Conservation (phyloP, 2,888 invertebrate genomes). For the Ectemnius lituratus region DNA sequence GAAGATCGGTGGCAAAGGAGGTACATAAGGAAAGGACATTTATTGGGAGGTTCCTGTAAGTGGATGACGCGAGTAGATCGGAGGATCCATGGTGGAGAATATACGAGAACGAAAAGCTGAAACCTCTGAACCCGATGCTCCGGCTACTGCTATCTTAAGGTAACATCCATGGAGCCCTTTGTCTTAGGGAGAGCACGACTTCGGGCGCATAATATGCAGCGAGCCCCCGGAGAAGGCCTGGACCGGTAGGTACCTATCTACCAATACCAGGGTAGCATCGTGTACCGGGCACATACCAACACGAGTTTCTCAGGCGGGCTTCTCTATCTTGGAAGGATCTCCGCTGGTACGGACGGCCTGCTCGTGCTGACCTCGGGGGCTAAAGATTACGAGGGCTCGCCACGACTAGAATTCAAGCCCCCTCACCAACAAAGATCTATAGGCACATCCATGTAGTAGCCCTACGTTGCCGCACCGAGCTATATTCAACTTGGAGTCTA, state of each 20-base stretch:
- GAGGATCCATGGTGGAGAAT: conserved; percentile 14
- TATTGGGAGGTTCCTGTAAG: too few species aligned
- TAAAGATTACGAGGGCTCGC: conserved; percentile 73
- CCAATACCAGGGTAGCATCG: conserved; percentile 50
- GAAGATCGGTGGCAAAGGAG: too few species aligned
- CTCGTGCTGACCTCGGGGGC: conserved; percentile 72
- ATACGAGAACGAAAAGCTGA: conserved; percentile 20
- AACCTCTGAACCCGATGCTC: conserved; percentile 35
- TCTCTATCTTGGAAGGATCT: conserved; percentile 65
- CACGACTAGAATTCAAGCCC: conserved; percentile 67
- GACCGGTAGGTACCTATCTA: conserved; percentile 46
- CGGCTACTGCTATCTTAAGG: conserved; percentile 45
- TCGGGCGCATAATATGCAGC: conserved; percentile 62
- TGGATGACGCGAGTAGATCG: too few species aligned
- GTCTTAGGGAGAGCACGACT: conserved; percentile 63
- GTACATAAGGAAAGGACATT: too few species aligned
- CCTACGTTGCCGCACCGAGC: conserved; percentile 5
- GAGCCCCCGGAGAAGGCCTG: conserved; percentile 44
- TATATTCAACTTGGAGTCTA: conserved; percentile 36
- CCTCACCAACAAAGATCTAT: conserved; percentile 33
- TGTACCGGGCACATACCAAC: conserved; percentile 53
- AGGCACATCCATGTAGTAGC: conserved; percentile 33
- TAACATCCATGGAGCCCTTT: conserved; percentile 57
- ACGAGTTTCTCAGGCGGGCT: conserved; percentile 62
- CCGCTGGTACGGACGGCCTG: conserved; percentile 52